Evolutionary conservation across 2,797 vertebrate species (phyloP).

Genomic region (Caiman crocodilus): DNA sequence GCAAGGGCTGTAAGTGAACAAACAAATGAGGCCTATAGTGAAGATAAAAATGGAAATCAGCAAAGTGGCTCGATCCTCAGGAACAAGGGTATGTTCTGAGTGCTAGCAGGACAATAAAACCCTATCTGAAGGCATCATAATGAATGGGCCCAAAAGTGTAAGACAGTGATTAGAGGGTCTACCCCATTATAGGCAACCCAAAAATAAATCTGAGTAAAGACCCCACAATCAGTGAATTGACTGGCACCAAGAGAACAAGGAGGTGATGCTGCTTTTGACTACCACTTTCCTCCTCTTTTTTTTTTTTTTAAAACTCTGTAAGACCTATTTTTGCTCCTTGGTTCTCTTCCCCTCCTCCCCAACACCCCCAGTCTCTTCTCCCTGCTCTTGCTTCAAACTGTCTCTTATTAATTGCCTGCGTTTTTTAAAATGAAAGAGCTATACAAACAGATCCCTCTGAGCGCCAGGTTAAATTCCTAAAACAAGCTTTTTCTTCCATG

Average conservation of each 20-base stretch:
- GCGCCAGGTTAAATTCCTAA: constrained; percentile 63
- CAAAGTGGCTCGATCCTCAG: not conserved
- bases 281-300: not conserved
- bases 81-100: not conserved
- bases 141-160: accelerated
- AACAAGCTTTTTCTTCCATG: constrained; percentile 66
- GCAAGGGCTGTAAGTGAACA: not conserved
- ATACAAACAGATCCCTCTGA: constrained; percentile 47
- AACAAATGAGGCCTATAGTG: not conserved
- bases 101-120: not conserved
- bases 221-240: not conserved
- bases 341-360: constrained; percentile 6
- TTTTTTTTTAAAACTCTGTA: not conserved
- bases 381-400: constrained; percentile 28
- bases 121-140: not conserved
- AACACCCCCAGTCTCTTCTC: constrained; percentile 40
- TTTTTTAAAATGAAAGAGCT: constrained; percentile 67
- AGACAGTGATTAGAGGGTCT: accelerated
- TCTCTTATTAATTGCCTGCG: constrained; percentile 46
- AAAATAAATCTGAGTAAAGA: not conserved
- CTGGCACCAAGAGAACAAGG: not conserved
- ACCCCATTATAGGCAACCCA: not conserved
- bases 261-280: not conserved
- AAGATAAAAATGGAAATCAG: not conserved
- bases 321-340: not conserved